Evolutionary conservation across 2,797 vertebrate species (phyloP), one percentile per base, ranked within the genome.

Genomic region (Myotis myotis): DNA sequence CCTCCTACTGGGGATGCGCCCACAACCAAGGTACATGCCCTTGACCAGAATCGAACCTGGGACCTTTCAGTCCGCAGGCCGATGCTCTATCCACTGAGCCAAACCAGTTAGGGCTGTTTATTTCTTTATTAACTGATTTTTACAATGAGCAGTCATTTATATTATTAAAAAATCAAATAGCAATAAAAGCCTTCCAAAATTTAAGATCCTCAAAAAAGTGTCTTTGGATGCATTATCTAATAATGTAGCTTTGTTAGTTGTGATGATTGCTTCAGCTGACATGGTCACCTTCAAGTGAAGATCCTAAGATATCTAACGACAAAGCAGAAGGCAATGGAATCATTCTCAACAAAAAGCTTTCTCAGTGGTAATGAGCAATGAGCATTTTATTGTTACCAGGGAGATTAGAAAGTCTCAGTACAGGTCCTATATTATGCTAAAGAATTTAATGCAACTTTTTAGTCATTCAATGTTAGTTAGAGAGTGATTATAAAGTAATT

Each of bases 391-490:
- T 86, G 53, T 72, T 92, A 89, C 64, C 44, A 75, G 71, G 89
- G 33, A 92, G 36, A 93, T 75, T 84, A 89, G 82, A 92, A 92
- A 96, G 55, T 75, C 89, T 95, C 89, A 96, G 79, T 36, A 89
- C 78, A 91, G 76, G 68, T 87, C 62, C 41, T 92, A 4, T 91
- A 72, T 85, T 91, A 86, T 78, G 55, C 78, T 96, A 80, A 96
- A 95, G 91, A 97, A 93, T 96, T 97, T 96, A 97, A 97, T 87
- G 60, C 60, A 70, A 93, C 78, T 96, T 89, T 93, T 97, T 91
- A 95, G 93, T 95, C 87, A 93, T 96, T 97, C 96, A 95, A 78
- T 91, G 91, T 94, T 82, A 96, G 82, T 72, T 97, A 96, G 97
- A 82, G 53, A 94, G 33, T 96, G 93, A 81, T 86, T 95, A 93